Evolutionary conservation across 2,797 vertebrate genomes (phyloP), one percentile per base, ranked within the genome.

Genomic region (Thunnus albacares): DNA sequence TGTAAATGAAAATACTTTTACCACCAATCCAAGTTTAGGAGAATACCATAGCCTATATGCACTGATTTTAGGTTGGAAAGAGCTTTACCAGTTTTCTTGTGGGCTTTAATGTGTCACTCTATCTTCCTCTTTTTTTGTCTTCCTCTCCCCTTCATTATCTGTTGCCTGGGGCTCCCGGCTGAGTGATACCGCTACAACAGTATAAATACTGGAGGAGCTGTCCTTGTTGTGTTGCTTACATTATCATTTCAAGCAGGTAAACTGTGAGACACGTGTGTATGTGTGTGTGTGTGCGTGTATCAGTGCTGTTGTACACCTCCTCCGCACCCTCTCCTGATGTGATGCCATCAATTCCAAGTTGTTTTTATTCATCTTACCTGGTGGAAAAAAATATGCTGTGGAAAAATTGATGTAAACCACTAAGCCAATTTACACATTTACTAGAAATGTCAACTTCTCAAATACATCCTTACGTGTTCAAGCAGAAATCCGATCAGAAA

Each of bases 231-330:
- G 63, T 43, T 75, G 73, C 79, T 78, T 69, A 6, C 67, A 60
- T 75, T 84, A 82, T 70, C 59, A 66, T 77, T 60, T 80, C n/a
- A 75, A 81, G 63, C 49, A 71, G 61, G 66, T 62, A 35, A 56
- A 17, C 55, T 56, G 49, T 59, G 4, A 68, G 26, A 35, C 41
- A 78, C 12, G n/a, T 28, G 3, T 38, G 8, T 35, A 3, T 6
- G 38, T 22, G 22, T 22, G 2, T 52, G n/a, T 2, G 18, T 53
- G 57, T 38, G 38, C 11, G 38, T 38, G 38, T 38, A 12, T 38
- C 38, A 38, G 38, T 38, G 11, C 38, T 56, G 26, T 22, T 63
- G 33, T 75, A 71, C 41, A 0, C 55, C 74, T 52, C 55, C n/a
- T 75, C 58, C 26, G 43, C 24, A 38, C 17, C 56, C 22, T 77